Evolutionary conservation across 2,797 vertebrate genomes (phyloP).

Genomic region (Acipenser transmontanus): DNA sequence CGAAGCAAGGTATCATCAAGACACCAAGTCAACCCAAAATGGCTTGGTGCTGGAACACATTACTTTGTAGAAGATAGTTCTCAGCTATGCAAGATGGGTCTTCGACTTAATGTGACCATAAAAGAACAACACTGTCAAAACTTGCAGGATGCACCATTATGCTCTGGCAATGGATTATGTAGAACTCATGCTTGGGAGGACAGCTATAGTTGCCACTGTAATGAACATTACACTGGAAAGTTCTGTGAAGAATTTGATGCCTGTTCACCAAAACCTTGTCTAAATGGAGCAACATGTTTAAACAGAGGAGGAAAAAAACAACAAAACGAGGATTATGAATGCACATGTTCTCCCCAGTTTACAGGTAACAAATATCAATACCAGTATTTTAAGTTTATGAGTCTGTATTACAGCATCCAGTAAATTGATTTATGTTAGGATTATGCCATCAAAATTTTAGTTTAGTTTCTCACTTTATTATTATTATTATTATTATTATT

Average conservation of each 20-base stretch:
- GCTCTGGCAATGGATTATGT: conserved; percentile 70
- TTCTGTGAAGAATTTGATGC: conserved; percentile 68
- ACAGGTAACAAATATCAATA: conserved; percentile 56
- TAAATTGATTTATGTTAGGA: no score
- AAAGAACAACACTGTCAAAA: conserved; percentile 63
- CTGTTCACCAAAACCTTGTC: conserved; percentile 61
- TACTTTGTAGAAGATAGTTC: conserved; percentile 64
- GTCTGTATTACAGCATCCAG: no score
- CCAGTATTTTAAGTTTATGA: no score
- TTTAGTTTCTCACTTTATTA: no score
- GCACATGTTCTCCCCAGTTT: conserved; percentile 59
- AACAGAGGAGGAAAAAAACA: conserved; percentile 45
- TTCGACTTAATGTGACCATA: conserved; percentile 67
- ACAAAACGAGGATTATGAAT: conserved; percentile 52
- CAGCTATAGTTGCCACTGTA: conserved; percentile 62
- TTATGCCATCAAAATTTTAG: no score
- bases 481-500: no score
- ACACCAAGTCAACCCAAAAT: conserved; percentile 52
- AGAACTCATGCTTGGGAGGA: conserved; percentile 56
- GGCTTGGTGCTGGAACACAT: conserved; percentile 63
- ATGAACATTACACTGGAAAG: conserved; percentile 56
- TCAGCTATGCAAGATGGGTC: conserved; percentile 57
- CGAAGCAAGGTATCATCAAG: conserved; percentile 46
- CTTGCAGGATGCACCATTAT: conserved; percentile 54
- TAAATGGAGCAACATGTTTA: conserved; percentile 61